Evolutionary conservation across 2,888 invertebrate species (phyloP).

Genomic region (Leptinotarsa rubiginosa): DNA sequence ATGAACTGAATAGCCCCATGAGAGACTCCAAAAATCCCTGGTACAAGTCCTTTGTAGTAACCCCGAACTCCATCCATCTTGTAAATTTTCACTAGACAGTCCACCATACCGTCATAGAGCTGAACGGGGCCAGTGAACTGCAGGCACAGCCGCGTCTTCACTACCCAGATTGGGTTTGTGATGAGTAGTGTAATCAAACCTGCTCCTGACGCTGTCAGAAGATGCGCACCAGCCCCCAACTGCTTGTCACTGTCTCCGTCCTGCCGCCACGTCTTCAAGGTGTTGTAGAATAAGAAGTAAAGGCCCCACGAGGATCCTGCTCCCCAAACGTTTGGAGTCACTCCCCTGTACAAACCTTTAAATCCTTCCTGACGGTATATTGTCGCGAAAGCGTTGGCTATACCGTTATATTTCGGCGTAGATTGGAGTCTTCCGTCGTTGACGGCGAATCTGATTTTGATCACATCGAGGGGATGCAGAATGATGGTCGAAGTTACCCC

Average conservation of each 20-base stretch:
- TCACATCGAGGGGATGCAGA: slow-evolving; percentile 95
- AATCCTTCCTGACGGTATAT: slow-evolving; percentile 90
- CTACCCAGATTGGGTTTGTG: slow-evolving; percentile 99
- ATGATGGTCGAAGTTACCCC: slow-evolving; percentile 94
- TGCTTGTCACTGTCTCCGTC: slow-evolving; percentile 83
- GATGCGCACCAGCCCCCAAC: slow-evolving; percentile 85
- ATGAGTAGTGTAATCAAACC: slow-evolving; percentile 89
- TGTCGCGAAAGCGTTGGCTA: slow-evolving; percentile 82
- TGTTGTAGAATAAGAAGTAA: slow-evolving; percentile 96
- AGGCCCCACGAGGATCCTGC: slow-evolving; percentile 98
- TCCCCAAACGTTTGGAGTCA: slow-evolving; percentile 97
- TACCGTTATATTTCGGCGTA: slow-evolving; percentile 89
- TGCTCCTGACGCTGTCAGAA: slow-evolving; percentile 91
- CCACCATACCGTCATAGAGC: slow-evolving; percentile 89
- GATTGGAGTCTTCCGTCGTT: slow-evolving; percentile 86
- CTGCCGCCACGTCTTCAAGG: slow-evolving; percentile 90
- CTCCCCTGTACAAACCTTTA: slow-evolving; percentile 93
- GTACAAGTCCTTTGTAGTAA: slow-evolving; percentile 94
- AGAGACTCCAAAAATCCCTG: slow-evolving; percentile 97
- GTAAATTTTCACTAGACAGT: slow-evolving; percentile 91
- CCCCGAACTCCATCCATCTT: slow-evolving; percentile 89
- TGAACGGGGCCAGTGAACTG: slow-evolving; percentile 81
- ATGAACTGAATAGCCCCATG: slow-evolving; percentile 99
- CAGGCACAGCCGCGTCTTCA: slow-evolving; percentile 95
- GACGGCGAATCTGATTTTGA: slow-evolving; percentile 98